Evolutionary conservation across 2,113 vertebrate genomes (phyloP), one percentile per base, ranked within the genome.

Genomic region (Oceanites oceanicus): DNA sequence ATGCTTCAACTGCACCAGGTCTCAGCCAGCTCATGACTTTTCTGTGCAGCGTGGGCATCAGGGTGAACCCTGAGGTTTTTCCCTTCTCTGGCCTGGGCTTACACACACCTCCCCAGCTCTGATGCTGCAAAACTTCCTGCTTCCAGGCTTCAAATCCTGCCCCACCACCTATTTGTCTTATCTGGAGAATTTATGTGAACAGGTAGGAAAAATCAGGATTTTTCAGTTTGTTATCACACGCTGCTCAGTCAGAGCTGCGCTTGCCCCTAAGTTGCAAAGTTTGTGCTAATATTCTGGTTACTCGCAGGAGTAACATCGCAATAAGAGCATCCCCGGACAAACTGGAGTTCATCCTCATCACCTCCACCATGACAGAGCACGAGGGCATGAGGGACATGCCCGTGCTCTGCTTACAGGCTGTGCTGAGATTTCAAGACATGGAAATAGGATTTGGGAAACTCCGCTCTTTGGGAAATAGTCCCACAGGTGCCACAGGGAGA

Each of bases 341-440:
- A 27, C 76, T 19, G 55, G 75, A 67, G 56, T 4, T 92, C 20
- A 13, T 59, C 45, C n/a, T n/a, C n/a, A 1, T 53, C 79, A 23
- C 38, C 86, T 49, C 42, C 0, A 0, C 32, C 2, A 2, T 36
- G 38, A 23, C 26, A 13, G 32, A 62, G 68, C 26, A 1, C 0
- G 9, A 40, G 10, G 11, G 18, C 45, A 19, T 45, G 45, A 45
- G 45, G 45, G 45, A 45, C 45, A 45, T 19, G 45, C 45, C 62
- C 52, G 71, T 23, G 44, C 71, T 90, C 63, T 3, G 14, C 66
- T 85, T n/a, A 14, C 19, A 6, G 56, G 17, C 78, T 70, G 47
- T 8, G 1, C 7, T 6, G 75, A 70, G 11, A 73, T 61, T 7
- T 20, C 78, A 76, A 63, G 49, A 42, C n/a, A 21, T 0, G 22